phyloP scores from a whole-genome alignment of 2,888 invertebrate species.

The Pinctada fucata region DNA sequence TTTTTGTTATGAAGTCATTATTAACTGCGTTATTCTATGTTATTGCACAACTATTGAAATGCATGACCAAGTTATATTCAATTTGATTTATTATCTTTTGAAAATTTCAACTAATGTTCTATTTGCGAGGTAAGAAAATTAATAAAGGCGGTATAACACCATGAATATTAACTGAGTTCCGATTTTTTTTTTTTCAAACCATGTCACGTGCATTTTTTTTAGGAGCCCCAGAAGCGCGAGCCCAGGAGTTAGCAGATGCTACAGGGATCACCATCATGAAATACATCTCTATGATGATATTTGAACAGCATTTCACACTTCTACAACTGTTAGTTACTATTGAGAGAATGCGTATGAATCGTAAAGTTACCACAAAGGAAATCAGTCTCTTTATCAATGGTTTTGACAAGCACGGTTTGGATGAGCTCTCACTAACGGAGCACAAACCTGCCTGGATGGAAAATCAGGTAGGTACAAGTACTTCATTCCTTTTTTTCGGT shows the following conservation, averaged over 20 bases:
- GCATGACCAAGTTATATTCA: too few species aligned
- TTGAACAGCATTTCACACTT: constrained; percentile 69
- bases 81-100: too few species aligned
- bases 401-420: constrained; percentile 67
- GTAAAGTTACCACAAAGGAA: constrained; percentile 69
- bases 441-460: constrained; percentile 72
- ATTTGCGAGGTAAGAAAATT: too few species aligned
- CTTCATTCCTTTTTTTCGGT: background rate
- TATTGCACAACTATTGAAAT: too few species aligned
- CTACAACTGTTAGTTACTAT: constrained; percentile 71
- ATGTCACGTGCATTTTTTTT: constrained; percentile 15
- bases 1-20: too few species aligned
- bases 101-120: too few species aligned
- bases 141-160: too few species aligned
- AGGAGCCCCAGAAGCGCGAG: constrained; percentile 72
- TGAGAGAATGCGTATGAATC: constrained; percentile 66
- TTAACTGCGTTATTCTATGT: too few species aligned
- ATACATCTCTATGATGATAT: constrained; percentile 72
- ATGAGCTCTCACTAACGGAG: constrained; percentile 61
- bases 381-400: constrained; percentile 73
- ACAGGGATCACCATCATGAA: constrained; percentile 66
- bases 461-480: constrained; percentile 54
- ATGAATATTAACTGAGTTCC: too few species aligned
- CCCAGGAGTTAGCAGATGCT: constrained; percentile 72
- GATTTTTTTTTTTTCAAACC: background rate